These are phyloP conservation scores for Oopsacas minuta DNA, from an alignment of 37 sponge, comb jelly and placozoan species.

Conservation along the genomic window DNA sequence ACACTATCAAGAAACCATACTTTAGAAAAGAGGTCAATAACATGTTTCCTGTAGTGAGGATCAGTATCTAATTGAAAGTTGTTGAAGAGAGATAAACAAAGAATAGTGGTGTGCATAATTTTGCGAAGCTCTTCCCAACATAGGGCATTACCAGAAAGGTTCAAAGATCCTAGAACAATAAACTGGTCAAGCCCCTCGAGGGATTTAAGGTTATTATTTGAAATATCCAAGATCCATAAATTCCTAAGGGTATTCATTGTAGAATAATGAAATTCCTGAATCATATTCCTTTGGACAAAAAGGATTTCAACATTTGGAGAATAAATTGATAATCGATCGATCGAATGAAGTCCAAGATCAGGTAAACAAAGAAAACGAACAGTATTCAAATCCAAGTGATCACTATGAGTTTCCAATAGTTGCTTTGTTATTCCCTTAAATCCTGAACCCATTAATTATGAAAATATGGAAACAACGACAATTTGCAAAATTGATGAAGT, in stretches of 20 bases:
- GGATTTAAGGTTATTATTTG: background rate
- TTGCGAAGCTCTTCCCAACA: background rate
- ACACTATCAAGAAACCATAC: background rate
- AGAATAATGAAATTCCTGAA: background rate
- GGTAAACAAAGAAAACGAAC: background rate
- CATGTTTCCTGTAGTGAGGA: background rate
- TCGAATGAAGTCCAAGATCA: background rate
- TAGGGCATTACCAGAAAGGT: background rate
- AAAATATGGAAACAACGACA: too few relatives aligned
- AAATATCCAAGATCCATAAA: background rate
- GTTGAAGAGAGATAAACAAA: background rate
- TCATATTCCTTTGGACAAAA: background rate
- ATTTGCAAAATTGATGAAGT: too few relatives aligned
- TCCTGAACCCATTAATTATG: background rate
- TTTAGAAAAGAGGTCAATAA: background rate
- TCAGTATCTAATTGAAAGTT: background rate
- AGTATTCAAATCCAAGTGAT: background rate
- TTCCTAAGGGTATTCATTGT: background rate
- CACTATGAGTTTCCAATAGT: background rate
- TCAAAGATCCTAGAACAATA: background rate
- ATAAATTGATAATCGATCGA: background rate
- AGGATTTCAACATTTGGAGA: background rate
- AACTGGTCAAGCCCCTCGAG: background rate
- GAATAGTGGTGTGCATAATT: background rate
- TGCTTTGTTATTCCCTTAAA: background rate